Conservation (phyloP, 2,888 invertebrate genomes). For the Nineta flava region DNA sequence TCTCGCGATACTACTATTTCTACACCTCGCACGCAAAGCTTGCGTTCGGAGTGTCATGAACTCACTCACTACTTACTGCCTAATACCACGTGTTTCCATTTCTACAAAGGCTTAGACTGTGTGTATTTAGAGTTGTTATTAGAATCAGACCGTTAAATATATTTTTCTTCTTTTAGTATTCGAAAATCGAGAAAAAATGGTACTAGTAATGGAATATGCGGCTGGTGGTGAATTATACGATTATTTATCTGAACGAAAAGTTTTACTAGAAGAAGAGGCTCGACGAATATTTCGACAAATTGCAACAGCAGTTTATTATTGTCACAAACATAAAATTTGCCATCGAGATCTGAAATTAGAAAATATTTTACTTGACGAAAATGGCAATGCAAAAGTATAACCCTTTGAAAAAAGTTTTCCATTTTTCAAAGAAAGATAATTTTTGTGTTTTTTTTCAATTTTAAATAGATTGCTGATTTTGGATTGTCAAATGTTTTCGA, state of each 20-base stretch:
- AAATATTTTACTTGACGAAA: constrained; percentile 83
- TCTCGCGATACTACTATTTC: too few species aligned
- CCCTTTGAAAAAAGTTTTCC: constrained; percentile 6
- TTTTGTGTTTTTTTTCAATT: constrained; percentile 16
- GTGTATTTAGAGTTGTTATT: too few species aligned
- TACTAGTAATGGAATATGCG: constrained; percentile 98
- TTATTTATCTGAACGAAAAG: constrained; percentile 83
- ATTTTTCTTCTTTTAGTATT: constrained; percentile 56
- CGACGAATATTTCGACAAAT: constrained; percentile 91
- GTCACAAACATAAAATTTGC: constrained; percentile 96
- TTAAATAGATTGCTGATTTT: constrained; percentile 84
- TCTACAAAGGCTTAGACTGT: too few species aligned
- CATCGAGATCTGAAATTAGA: constrained; percentile 92
- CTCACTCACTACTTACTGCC: too few species aligned
- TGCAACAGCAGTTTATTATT: constrained; percentile 91
- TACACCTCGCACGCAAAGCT: too few species aligned
- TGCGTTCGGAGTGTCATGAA: too few species aligned
- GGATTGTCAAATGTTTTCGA: constrained; percentile 95
- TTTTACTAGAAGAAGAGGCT: constrained; percentile 82
- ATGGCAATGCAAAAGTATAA: constrained; percentile 85
- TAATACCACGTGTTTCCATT: too few species aligned
- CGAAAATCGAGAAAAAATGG: constrained; percentile 98
- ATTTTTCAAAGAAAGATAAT: background rate
- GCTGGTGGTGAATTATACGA: constrained; percentile 97
- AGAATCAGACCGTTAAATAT: background rate